phyloP scores from a whole-genome alignment of 2,888 invertebrate species.

The Folsomia manolachei region DNA sequence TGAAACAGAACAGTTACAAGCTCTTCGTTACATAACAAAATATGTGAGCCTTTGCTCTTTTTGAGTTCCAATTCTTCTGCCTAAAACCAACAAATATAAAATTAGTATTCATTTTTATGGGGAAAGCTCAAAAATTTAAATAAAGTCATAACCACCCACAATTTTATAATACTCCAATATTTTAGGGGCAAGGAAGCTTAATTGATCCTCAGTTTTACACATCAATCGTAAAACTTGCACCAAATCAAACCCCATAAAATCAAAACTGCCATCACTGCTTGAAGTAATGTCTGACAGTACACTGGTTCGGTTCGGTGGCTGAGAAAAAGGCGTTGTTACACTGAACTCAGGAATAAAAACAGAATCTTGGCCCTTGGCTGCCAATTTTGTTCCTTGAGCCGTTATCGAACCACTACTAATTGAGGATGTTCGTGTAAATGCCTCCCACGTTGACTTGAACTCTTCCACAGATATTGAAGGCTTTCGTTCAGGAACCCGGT shows the following conservation, averaged over 20 bases:
- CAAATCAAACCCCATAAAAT: conserved; percentile 42
- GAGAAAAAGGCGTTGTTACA: not conserved
- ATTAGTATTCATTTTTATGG: not conserved
- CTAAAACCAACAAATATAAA: too few species aligned
- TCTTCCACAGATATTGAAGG: conserved; percentile 43
- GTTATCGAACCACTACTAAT: not conserved
- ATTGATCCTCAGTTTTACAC: conserved; percentile 41
- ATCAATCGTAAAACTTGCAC: conserved; percentile 42
- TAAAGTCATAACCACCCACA: conserved; percentile 21
- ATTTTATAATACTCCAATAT: conserved; percentile 41
- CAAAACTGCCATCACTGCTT: conserved; percentile 26
- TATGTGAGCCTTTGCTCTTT: conserved; percentile 36
- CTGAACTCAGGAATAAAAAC: not conserved
- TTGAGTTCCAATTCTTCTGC: conserved; percentile 46
- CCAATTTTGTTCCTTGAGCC: not conserved
- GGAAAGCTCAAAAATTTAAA: not conserved
- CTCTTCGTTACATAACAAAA: conserved; percentile 42
- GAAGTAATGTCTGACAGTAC: conserved; percentile 12
- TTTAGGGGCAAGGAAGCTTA: conserved; percentile 44
- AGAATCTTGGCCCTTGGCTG: not conserved
- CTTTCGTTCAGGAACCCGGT: not conserved
- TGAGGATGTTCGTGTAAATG: conserved; percentile 30
- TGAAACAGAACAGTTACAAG: conserved; percentile 45
- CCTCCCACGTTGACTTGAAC: conserved; percentile 44
- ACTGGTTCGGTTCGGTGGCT: not conserved